Conservation (phyloP, 1,140 invertebrate genomes). For the Samia ricini region DNA sequence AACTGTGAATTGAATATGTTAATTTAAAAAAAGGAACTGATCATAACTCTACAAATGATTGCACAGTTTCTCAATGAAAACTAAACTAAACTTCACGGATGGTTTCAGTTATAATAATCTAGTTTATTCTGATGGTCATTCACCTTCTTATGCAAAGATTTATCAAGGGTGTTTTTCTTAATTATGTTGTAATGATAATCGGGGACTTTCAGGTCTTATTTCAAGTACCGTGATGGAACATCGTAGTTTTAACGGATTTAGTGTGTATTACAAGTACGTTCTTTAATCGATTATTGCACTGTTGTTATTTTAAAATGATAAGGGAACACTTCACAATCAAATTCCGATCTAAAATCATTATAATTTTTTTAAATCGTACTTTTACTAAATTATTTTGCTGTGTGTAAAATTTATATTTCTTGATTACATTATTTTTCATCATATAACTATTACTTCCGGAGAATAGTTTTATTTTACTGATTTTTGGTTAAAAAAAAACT, state of each 20-base stretch:
- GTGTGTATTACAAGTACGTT: slow-evolving; percentile 51
- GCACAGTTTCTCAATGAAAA: no score
- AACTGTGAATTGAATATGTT: no score
- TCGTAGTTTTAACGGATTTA: slow-evolving; percentile 49
- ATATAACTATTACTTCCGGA: no score
- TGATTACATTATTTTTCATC: no score
- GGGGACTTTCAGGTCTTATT: slow-evolving; percentile 58
- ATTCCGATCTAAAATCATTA: neutral
- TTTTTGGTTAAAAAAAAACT: no score
- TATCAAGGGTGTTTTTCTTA: neutral
- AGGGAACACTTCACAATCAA: neutral
- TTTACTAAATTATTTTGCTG: no score
- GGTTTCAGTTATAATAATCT: neutral
- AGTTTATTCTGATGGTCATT: neutral
- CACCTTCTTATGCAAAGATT: no score
- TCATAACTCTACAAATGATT: no score
- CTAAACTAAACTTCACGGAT: no score
- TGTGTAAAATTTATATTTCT: no score
- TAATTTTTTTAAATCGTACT: neutral
- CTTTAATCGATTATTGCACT: slow-evolving; percentile 39
- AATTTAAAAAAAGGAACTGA: no score
- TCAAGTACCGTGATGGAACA: slow-evolving; percentile 56
- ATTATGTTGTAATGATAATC: neutral
- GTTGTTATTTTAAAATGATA: slow-evolving; percentile 6
- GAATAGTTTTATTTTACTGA: no score